Evolutionary conservation across 2,113 vertebrate species (phyloP).

Genomic region (Hippocampus mohnikei): DNA sequence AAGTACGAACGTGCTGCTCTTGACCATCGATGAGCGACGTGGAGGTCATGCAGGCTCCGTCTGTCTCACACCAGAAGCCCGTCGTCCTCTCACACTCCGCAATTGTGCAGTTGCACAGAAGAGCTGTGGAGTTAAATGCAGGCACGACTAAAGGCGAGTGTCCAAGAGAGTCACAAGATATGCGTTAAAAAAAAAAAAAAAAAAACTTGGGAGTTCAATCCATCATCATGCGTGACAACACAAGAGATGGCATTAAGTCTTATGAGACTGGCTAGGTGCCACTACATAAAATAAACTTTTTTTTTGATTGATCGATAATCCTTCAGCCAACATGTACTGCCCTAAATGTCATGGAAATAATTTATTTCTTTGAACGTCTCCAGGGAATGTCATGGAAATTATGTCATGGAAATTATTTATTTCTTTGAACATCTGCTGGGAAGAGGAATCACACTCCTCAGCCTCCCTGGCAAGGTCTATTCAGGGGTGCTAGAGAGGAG

Average conservation of each 20-base stretch:
- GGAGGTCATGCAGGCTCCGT: constrained; percentile 91
- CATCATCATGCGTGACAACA: not conserved
- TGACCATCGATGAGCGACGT: constrained; percentile 82
- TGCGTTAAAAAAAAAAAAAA: too few relatives aligned
- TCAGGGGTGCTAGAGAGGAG: too few relatives aligned
- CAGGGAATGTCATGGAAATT: too few relatives aligned
- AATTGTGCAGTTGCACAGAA: constrained; percentile 83
- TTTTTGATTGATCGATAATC: too few relatives aligned
- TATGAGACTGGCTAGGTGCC: not conserved
- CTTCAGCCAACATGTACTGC: too few relatives aligned
- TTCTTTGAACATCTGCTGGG: too few relatives aligned
- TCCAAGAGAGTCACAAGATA: not conserved
- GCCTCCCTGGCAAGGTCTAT: too few relatives aligned
- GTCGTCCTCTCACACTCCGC: constrained; percentile 79
- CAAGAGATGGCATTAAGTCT: not conserved
- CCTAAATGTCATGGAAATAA: too few relatives aligned
- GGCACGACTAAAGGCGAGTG: not conserved
- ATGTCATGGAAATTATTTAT: too few relatives aligned
- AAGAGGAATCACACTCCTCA: too few relatives aligned
- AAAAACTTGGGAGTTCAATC: not conserved
- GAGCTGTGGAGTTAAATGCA: constrained; percentile 64
- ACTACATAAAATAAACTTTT: not conserved
- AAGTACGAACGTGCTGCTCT: constrained; percentile 82
- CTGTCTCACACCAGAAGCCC: constrained; percentile 87
- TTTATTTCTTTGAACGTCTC: too few relatives aligned